phyloP scores from a whole-genome alignment of 1,140 invertebrate genomes.

The fruit fly (Drosophila melanogaster) region Release_6_plus_ISO1_MT NT_033779.5:1236001-1236500 shows the following conservation, averaged over 20 bases:
- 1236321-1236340: constrained; percentile 14
- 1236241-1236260: constrained; percentile 62
- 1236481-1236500: no score
- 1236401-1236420: constrained; percentile 59
- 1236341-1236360: constrained; percentile 5
- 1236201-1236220: constrained; percentile 81
- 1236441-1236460: constrained; percentile 9
- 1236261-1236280: constrained; percentile 51
- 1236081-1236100: constrained; percentile 60
- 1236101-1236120: constrained; percentile 57
- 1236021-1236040: constrained; percentile 77
- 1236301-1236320: constrained; percentile 16
- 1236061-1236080: constrained; percentile 81
- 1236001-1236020: constrained; percentile 71
- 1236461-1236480: no score
- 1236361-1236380: constrained; percentile 53
- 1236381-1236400: constrained; percentile 81
- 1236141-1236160: constrained; percentile 9
- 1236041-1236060: constrained; percentile 83
- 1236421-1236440: constrained; percentile 16
- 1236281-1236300: constrained; percentile 21
- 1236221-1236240: constrained; percentile 80
- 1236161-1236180: constrained; percentile 77
- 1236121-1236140: constrained; percentile 46
- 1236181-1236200: constrained; percentile 81